Evolutionary conservation across 2,888 invertebrate species (phyloP).

Genomic region (Aproaerema taeniolella): DNA sequence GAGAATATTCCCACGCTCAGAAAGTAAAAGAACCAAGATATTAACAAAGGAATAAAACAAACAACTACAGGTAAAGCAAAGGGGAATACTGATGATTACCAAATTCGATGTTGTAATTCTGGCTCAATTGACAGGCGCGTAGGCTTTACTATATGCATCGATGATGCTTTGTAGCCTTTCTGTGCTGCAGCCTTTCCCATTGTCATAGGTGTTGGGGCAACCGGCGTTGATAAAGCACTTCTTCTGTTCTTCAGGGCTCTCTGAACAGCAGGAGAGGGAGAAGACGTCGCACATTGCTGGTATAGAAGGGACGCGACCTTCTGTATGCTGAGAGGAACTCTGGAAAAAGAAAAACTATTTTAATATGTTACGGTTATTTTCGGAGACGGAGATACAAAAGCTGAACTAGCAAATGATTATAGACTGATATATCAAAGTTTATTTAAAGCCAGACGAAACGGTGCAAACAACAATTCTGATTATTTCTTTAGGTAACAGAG

Average conservation of each 20-base stretch:
- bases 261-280: constrained; percentile 47
- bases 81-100: constrained; percentile 10
- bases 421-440: too few species aligned
- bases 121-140: constrained; percentile 35
- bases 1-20: too few species aligned
- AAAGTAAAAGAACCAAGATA: too few species aligned
- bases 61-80: constrained; percentile 1
- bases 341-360: too few species aligned
- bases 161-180: constrained; percentile 36
- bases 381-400: too few species aligned
- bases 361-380: too few species aligned
- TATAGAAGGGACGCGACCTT: constrained; percentile 8
- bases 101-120: neutral
- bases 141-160: constrained; percentile 37
- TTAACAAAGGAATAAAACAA: too few species aligned
- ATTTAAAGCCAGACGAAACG: too few species aligned
- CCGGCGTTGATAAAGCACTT: constrained; percentile 42
- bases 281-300: constrained; percentile 46
- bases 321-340: too few species aligned
- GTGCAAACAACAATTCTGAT: too few species aligned
- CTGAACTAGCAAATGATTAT: too few species aligned
- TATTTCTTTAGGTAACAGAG: too few species aligned
- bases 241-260: constrained; percentile 24
- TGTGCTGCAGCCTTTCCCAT: constrained; percentile 33
- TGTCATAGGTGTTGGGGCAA: constrained; percentile 32